Percentiles rank a stretch among this genome's conserved stretches.
phyloP scores from a whole-genome alignment of 2,888 invertebrate species.

The Biston betularia region DNA sequence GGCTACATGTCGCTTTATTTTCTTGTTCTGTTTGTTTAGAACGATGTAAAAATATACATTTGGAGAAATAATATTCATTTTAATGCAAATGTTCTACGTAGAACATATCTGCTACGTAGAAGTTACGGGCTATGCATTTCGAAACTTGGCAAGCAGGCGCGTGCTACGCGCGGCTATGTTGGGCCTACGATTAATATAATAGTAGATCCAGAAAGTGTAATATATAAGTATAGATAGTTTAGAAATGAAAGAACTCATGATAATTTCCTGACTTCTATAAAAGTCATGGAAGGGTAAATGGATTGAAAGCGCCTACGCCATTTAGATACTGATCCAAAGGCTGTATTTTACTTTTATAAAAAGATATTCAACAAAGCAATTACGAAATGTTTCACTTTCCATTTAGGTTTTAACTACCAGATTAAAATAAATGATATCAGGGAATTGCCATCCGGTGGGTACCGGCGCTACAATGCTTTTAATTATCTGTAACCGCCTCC shows the following conservation, averaged over 20 bases:
- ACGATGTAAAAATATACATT: not conserved
- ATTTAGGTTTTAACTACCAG: constrained; percentile 9
- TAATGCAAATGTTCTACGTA: not conserved
- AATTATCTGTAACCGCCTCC: constrained; percentile 18
- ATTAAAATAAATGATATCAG: constrained; percentile 26
- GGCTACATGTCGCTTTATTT: not conserved
- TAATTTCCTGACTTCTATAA: no score
- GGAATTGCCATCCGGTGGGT: constrained; percentile 21
- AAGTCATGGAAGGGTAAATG: not conserved
- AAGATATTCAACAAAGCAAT: constrained; percentile 5
- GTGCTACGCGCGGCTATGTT: not conserved
- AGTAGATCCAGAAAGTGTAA: no score
- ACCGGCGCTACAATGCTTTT: constrained; percentile 16
- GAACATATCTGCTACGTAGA: not conserved
- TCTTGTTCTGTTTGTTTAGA: not conserved
- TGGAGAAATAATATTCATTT: not conserved
- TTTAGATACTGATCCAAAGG: not conserved
- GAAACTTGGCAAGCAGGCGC: not conserved
- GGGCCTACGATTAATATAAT: not conserved
- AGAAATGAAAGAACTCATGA: no score
- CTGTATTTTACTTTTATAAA: not conserved
- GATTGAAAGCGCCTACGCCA: not conserved
- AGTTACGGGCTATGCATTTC: not conserved
- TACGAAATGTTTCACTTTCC: constrained; percentile 20
- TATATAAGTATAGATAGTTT: no score